Percentiles rank a stretch among this genome's conserved stretches.
Conservation (phyloP, 2,888 invertebrate species). For the Dynastes tityus region DNA sequence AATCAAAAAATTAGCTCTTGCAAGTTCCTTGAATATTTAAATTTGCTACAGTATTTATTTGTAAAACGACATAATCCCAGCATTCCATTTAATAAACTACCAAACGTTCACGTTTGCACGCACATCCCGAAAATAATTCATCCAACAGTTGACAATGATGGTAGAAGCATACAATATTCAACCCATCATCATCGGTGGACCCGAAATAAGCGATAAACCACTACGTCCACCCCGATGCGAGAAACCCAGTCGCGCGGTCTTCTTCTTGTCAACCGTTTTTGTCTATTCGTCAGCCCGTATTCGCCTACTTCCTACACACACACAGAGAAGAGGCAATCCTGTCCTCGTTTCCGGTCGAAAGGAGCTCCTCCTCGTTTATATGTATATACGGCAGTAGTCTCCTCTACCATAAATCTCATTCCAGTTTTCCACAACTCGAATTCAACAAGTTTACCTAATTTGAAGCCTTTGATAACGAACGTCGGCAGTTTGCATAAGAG, state of each 20-base stretch:
- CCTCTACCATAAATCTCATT: constrained; percentile 29
- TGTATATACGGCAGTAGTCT: not conserved
- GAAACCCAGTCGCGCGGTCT: not conserved
- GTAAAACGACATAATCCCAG: too few species aligned
- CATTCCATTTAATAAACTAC: too few species aligned
- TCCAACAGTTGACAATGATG: too few species aligned
- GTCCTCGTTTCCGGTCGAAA: constrained; percentile 7
- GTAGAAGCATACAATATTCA: too few species aligned
- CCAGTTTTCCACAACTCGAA: constrained; percentile 47
- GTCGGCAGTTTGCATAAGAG: constrained; percentile 49
- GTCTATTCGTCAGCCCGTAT: not conserved
- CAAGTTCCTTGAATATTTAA: too few species aligned
- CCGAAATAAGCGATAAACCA: constrained; percentile 2
- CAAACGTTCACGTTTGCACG: too few species aligned
- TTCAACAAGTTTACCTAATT: constrained; percentile 56
- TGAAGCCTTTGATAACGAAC: constrained; percentile 51
- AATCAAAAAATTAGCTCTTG: too few species aligned
- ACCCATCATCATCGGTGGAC: too few species aligned
- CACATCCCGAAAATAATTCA: too few species aligned
- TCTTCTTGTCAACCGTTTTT: constrained; percentile 14
- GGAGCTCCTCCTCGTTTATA: not conserved
- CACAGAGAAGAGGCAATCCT: not conserved
- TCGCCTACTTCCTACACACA: not conserved
- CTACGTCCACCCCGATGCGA: not conserved
- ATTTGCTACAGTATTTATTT: too few species aligned